Conservation (phyloP, 2,113 vertebrate species). For the Xyrauchen texanus region DNA sequence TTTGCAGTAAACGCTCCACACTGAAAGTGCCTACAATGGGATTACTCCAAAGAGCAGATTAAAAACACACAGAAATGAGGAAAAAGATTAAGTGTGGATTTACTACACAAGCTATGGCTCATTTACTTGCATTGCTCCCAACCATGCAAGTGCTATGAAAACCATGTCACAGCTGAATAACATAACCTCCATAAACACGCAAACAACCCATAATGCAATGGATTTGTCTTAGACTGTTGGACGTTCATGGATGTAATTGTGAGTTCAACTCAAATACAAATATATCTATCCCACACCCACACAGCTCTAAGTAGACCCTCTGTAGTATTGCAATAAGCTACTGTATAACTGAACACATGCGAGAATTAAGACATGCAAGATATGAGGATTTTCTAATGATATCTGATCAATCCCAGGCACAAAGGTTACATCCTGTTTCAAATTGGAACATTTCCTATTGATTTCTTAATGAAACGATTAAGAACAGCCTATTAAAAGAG, state of each 20-base stretch:
- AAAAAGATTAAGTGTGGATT: slow-evolving; percentile 43
- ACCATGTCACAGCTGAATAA: slow-evolving; percentile 12
- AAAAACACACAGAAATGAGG: neutral
- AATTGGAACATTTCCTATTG: slow-evolving; percentile 44
- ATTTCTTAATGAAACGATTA: slow-evolving; percentile 47
- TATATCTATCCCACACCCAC: slow-evolving; percentile 2
- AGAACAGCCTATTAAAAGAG: slow-evolving; percentile 42
- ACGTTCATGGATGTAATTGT: slow-evolving; percentile 5
- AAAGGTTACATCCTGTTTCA: slow-evolving; percentile 34
- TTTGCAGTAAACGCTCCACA: neutral
- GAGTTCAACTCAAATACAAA: neutral
- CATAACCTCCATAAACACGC: neutral
- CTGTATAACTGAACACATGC: slow-evolving; percentile 15
- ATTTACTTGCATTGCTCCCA: slow-evolving; percentile 32
- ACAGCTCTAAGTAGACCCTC: slow-evolving; percentile 4
- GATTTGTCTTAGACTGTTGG: slow-evolving; percentile 5
- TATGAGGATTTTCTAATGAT: slow-evolving; percentile 43
- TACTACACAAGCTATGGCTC: slow-evolving; percentile 32
- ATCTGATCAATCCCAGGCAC: slow-evolving; percentile 43
- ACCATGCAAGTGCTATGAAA: neutral
- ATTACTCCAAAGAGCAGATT: slow-evolving; percentile 32
- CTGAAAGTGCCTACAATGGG: slow-evolving; percentile 1
- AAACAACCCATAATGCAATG: slow-evolving; percentile 10
- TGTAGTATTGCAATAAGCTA: neutral
- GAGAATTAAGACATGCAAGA: slow-evolving; percentile 23